Percentiles rank a stretch among this genome's conserved stretches.
phyloP scores from a whole-genome alignment of 1,140 invertebrate genomes.

The Littorina saxatilis region DNA sequence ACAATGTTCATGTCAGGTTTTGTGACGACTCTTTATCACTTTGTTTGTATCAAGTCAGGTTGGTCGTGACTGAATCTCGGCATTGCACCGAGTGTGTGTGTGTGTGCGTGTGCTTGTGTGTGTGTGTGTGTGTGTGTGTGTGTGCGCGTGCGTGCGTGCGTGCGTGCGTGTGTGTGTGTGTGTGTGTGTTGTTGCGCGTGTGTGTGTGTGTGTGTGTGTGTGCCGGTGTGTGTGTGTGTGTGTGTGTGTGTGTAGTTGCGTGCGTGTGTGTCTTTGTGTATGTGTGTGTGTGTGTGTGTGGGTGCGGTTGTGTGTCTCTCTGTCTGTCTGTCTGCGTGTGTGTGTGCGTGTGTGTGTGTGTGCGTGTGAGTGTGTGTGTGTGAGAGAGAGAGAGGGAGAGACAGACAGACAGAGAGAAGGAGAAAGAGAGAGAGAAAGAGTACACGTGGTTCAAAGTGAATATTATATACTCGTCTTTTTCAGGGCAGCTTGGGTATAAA shows the following conservation, averaged over 20 bases:
- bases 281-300: slow-evolving; percentile 28
- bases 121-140: slow-evolving; percentile 13
- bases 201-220: slow-evolving; percentile 5
- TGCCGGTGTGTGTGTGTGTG: slow-evolving; percentile 24
- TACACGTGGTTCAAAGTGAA: background rate
- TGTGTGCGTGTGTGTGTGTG: background rate
- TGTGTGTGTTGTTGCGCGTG: slow-evolving; percentile 10
- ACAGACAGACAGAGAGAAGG: too few species aligned
- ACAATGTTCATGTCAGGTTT: background rate
- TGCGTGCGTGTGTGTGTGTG: slow-evolving; percentile 19
- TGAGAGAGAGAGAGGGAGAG: too few species aligned
- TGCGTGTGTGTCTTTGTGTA: slow-evolving; percentile 1
- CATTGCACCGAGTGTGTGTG: background rate
- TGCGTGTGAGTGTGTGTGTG: background rate
- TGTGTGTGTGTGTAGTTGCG: background rate
- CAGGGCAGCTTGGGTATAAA: too few species aligned
- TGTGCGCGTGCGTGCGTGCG: slow-evolving; percentile 15
- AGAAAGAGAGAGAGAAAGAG: background rate
- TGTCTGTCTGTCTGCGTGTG: background rate
- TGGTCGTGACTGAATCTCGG: background rate
- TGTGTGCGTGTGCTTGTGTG: background rate
- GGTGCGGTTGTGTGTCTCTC: background rate
- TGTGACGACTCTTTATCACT: background rate
- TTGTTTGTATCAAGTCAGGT: background rate
- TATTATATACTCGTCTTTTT: too few species aligned